Evolutionary conservation across 1,140 invertebrate genomes (phyloP), one percentile per base, ranked within the genome.

Genomic region (Drosophila bocqueti): DNA sequence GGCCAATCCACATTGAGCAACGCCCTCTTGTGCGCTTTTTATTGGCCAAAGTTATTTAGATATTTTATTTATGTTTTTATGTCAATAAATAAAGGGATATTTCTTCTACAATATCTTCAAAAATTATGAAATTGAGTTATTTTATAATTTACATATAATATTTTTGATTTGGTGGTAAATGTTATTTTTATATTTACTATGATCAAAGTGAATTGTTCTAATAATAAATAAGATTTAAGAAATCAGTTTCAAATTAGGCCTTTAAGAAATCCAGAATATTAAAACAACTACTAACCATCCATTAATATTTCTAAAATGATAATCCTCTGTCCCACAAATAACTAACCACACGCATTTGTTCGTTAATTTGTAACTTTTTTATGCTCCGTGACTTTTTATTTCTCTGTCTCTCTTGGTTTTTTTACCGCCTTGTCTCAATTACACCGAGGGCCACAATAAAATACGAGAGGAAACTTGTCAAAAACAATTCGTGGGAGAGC

Each of bases 401-500:
- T 31, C n/a, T 13, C 9, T 24, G 2, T 3, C 18, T 45, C 16
- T 45, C 3, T 10, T 16, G 9, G 36, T 9, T 54, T 54, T 63
- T 46, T 54, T 26, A 24, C 9, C 31, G 31, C 18, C n/a, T 24
- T 16, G 64, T 68, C 63, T 47, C 63, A 71, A 68, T 55, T 68
- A 46, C 64, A 57, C 31, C 24, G 45, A 55, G 64, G 42, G 58
- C 60, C 60, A 46, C 68, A 79, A 45, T 54, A 59, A 76, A 76
- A 59, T 43, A 50, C 68, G 31, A 73, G 55, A 29, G 58, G 31
- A 62, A 73, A 74, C 60, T 79, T 79, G 55, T 73, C 76, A 50
- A 58, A 79, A 79, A 79, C 76, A 79, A 79, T 79, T 79, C 76
- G 67, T 50, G 43, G 78, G 36, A 63, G 61, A 79, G 50, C 77